These are phyloP conservation scores for Ernsta delagoae DNA, from an alignment of 2,888 invertebrate species.

Conservation along the genomic window DNA sequence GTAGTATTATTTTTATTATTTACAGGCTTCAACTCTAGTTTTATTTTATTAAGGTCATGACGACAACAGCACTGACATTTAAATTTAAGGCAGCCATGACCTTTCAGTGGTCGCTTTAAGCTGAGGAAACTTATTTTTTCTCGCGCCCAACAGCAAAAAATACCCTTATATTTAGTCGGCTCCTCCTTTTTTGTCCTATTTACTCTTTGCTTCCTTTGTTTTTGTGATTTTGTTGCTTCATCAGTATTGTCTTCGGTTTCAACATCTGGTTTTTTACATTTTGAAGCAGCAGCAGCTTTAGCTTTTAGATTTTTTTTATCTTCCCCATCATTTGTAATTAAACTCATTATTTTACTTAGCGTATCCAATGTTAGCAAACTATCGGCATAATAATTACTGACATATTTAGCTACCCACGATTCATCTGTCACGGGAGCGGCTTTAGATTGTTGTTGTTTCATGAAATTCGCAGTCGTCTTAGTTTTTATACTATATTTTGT, in stretches of 20 bases:
- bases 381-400: slow-evolving; percentile 39
- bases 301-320: slow-evolving; percentile 13
- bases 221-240: not conserved
- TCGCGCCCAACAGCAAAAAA: slow-evolving; percentile 63
- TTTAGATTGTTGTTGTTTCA: not conserved
- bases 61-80: slow-evolving; percentile 59
- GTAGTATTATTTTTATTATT: not conserved
- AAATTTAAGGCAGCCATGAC: slow-evolving; percentile 45
- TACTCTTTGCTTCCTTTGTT: slow-evolving; percentile 14
- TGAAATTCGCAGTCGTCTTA: not conserved
- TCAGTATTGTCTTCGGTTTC: not conserved
- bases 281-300: not conserved
- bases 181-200: slow-evolving; percentile 18
- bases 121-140: slow-evolving; percentile 36
- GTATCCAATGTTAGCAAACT: slow-evolving; percentile 57
- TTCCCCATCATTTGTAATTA: slow-evolving; percentile 45
- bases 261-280: not conserved
- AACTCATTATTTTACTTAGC: slow-evolving; percentile 64
- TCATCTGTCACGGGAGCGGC: not conserved
- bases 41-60: slow-evolving; percentile 36
- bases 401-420: slow-evolving; percentile 16
- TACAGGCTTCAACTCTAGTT: not conserved
- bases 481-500: not conserved
- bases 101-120: slow-evolving; percentile 7
- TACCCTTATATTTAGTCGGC: not conserved